Evolutionary conservation across 2,113 vertebrate species (phyloP).

Genomic region (Nothocercus nigrocapillus): DNA sequence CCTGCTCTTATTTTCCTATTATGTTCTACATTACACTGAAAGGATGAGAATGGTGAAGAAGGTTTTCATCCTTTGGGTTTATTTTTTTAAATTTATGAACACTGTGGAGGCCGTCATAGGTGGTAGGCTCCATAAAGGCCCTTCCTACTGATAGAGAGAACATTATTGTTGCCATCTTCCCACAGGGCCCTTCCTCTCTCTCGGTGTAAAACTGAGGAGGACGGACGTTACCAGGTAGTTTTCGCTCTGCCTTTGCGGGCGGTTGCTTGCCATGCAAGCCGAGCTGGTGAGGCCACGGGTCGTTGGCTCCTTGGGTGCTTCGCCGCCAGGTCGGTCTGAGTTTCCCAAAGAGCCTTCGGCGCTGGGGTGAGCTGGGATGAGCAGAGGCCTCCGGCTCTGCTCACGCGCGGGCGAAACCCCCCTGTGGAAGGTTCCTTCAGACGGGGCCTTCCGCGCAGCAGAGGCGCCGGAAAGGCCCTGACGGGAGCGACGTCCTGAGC

Average conservation of each 20-base stretch:
- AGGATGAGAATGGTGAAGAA: not conserved
- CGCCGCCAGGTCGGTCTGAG: not conserved
- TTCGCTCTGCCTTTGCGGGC: not conserved
- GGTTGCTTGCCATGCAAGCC: not conserved
- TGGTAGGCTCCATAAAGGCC: not conserved
- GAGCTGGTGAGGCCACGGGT: not conserved
- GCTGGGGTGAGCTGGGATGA: not conserved
- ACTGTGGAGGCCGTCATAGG: too few species aligned
- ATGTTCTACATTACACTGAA: not conserved
- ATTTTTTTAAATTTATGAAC: not conserved
- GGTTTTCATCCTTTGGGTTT: not conserved
- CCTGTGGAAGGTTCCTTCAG: not conserved
- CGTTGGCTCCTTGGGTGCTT: not conserved
- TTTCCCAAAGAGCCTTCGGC: not conserved
- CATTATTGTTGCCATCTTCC: not conserved
- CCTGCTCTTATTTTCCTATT: not conserved
- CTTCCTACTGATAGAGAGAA: not conserved
- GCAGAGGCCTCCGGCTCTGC: not conserved
- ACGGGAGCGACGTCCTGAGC: not conserved
- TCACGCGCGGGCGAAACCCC: not conserved
- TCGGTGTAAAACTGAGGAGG: not conserved
- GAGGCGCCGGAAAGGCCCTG: not conserved
- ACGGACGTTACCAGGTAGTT: not conserved
- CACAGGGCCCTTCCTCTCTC: not conserved
- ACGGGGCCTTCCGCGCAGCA: not conserved